A percentile compares a stretch with the other conserved stretches of the same genome.
These are phyloP conservation scores for Prionailurus bengalensis DNA, from an alignment of 2,113 vertebrate species.

Conservation along the genomic window DNA sequence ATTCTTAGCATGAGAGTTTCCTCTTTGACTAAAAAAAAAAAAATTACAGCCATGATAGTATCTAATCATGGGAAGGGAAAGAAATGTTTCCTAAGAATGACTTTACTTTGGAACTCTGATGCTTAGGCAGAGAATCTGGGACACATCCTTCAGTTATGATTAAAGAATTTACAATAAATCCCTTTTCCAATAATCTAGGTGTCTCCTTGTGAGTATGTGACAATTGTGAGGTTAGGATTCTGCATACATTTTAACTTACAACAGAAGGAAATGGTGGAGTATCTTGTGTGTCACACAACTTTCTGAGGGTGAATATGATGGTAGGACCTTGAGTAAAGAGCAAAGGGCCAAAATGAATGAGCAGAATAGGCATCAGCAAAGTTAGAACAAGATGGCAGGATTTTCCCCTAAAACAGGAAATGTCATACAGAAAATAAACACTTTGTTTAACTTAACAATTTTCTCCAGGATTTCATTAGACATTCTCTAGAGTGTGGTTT, in stretches of 20 bases:
- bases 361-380: neutral
- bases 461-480: slow-evolving; percentile 10
- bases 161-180: neutral
- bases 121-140: neutral
- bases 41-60: neutral
- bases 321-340: neutral
- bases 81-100: neutral
- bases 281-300: neutral
- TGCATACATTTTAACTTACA: neutral
- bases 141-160: neutral
- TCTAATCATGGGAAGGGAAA: neutral
- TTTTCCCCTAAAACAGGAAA: neutral
- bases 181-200: neutral
- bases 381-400: slow-evolving; percentile 48
- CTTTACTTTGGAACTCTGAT: neutral
- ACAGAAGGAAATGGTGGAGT: neutral
- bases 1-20: neutral
- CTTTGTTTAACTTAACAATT: neutral
- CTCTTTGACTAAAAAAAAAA: neutral
- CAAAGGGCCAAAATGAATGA: too few species aligned
- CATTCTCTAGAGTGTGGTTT: neutral
- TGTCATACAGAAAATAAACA: neutral
- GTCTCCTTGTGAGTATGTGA: neutral
- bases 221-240: neutral
- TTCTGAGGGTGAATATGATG: neutral